Evolutionary conservation across 2,888 invertebrate species (phyloP), one percentile per base, ranked within the genome.

Genomic region (Galerucella nymphaeae): DNA sequence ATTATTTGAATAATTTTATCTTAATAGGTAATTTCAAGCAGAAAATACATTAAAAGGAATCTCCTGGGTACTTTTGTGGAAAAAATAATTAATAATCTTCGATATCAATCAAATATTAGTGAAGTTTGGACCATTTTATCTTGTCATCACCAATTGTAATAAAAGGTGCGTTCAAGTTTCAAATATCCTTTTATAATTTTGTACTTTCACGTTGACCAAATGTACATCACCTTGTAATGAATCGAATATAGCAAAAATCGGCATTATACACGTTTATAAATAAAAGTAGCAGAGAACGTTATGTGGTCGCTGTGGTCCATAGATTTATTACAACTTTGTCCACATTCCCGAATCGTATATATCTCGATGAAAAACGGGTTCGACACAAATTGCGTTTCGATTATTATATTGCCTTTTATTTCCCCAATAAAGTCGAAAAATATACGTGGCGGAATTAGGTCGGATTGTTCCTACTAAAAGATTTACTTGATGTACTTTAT

Each of bases 261-360:
- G 57, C 45, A 58, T 58, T 63, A 48, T 62, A 41, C n/a, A n/a
- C 45, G 66, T 69, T 62, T 69, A 69, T 69, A 69, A 69, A 69
- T 69, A 62, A 63, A 55, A 63, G 55, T 16, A 30, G 20, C 1
- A 38, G 59, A 67, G 67, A 11, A 23, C 42, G 81, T 79, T 80
- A 82, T 80, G 82, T 83, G 83, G 30, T 59, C 82, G 82, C 80
- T 84, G 84, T 79, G 85, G 85, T 84, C 82, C 77, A 74, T 82
- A 84, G 85, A 85, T 85, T 85, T 85, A 85, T 85, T 82, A 80
- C 82, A 80, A 83, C 78, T 80, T 78, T 78, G 84, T 84, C 81
- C 82, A 80, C 81, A 82, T 70, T 70, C 62, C 68, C 71, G 80
- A 64, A 72, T 66, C 75, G 73, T 71, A 74, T 71, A 71, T 73